phyloP scores from a whole-genome alignment of 2,797 vertebrate genomes.

The Gymnoscopelus microlampas region DNA sequence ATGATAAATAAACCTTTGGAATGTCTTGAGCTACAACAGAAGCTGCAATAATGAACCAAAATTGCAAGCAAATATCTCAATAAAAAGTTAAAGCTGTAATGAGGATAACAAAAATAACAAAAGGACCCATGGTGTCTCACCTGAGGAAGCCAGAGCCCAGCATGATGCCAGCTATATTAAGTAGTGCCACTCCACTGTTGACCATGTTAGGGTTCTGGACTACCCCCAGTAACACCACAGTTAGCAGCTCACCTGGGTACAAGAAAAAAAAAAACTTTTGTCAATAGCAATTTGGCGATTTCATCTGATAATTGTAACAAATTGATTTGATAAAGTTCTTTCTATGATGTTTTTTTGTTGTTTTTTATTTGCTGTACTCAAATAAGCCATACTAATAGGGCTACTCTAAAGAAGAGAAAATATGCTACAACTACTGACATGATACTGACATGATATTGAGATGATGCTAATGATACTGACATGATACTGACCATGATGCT shows the following conservation, averaged over 20 bases:
- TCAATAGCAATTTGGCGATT: not conserved
- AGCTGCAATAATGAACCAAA: too few relatives aligned
- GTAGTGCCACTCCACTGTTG: constrained; percentile 88
- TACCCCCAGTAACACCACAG: constrained; percentile 88
- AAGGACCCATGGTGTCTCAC: constrained; percentile 65
- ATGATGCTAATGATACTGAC: too few relatives aligned
- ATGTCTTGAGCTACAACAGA: too few relatives aligned
- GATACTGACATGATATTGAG: too few relatives aligned
- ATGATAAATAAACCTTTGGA: too few relatives aligned
- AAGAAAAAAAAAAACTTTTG: not conserved
- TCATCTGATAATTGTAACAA: not conserved
- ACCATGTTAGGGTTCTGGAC: constrained; percentile 91
- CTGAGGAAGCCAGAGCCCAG: constrained; percentile 92
- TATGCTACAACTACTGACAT: too few relatives aligned
- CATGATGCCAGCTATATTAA: constrained; percentile 90
- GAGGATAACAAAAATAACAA: not conserved
- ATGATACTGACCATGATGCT: too few relatives aligned
- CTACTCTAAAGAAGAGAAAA: too few relatives aligned
- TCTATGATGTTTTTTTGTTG: too few relatives aligned
- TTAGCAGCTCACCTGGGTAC: constrained; percentile 85
- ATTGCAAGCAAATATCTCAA: not conserved
- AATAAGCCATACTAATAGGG: too few relatives aligned
- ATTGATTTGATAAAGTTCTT: too few relatives aligned
- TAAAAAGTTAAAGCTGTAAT: not conserved
- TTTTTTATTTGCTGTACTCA: too few relatives aligned